These are phyloP conservation scores for Craniophora ligustri DNA, from an alignment of 2,888 invertebrate genomes.

Conservation along the genomic window DNA sequence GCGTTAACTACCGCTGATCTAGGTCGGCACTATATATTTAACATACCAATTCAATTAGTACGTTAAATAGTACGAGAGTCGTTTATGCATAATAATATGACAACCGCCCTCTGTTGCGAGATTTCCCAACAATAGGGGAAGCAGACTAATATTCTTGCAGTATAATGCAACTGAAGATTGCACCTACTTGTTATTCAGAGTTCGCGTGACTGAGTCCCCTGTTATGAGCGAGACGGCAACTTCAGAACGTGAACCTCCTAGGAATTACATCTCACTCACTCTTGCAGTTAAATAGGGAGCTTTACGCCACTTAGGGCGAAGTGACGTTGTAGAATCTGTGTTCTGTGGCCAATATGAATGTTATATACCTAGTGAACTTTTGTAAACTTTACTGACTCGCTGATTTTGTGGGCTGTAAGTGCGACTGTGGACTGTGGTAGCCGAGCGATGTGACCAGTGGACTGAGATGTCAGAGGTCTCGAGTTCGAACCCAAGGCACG, in stretches of 20 bases:
- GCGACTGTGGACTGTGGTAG: no score
- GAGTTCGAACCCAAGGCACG: no score
- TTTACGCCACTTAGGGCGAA: slow-evolving; percentile 29
- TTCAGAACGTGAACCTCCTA: slow-evolving; percentile 48
- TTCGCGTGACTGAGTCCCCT: slow-evolving; percentile 40
- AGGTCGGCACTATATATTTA: no score
- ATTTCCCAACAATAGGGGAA: slow-evolving; percentile 42
- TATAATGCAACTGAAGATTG: slow-evolving; percentile 55
- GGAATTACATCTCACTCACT: slow-evolving; percentile 43
- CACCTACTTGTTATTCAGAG: slow-evolving; percentile 56
- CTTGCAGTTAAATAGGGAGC: slow-evolving; percentile 32
- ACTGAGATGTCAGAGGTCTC: no score
- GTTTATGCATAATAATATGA: slow-evolving; percentile 36
- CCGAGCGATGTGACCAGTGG: no score
- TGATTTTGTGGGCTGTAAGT: no score
- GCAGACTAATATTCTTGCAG: slow-evolving; percentile 33
- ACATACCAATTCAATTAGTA: background rate
- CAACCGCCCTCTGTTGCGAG: slow-evolving; percentile 29
- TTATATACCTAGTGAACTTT: no score
- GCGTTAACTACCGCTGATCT: no score
- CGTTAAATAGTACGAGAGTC: background rate
- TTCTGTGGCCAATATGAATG: no score
- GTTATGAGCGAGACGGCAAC: slow-evolving; percentile 41
- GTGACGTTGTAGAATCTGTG: slow-evolving; percentile 37
- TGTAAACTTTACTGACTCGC: no score